phyloP scores from a whole-genome alignment of 2,888 invertebrate genomes.

The Acanthosepion lycidas region DNA sequence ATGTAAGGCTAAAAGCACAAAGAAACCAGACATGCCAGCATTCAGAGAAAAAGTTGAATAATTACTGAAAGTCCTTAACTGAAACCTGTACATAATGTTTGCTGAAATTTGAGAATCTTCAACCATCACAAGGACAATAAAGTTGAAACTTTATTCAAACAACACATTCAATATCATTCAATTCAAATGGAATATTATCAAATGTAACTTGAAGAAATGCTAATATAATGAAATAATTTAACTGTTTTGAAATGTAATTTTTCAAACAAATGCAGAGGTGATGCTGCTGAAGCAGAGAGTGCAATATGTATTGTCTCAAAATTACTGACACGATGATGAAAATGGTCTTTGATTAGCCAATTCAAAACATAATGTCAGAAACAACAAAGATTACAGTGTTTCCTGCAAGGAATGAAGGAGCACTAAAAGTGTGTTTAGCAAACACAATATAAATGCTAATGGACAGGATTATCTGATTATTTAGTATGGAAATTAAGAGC shows the following conservation, averaged over 20 bases:
- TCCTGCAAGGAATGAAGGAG: not conserved
- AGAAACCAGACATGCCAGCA: too few relatives aligned
- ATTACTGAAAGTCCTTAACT: too few relatives aligned
- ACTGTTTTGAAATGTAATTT: not conserved
- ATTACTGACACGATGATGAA: not conserved
- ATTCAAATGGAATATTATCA: too few relatives aligned
- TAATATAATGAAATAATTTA: not conserved
- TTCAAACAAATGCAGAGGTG: not conserved
- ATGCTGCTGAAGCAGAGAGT: not conserved
- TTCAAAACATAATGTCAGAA: not conserved
- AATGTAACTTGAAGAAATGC: too few relatives aligned
- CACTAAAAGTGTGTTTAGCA: slow-evolving; percentile 22
- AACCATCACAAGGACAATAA: too few relatives aligned
- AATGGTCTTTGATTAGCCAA: not conserved
- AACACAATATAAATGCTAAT: slow-evolving; percentile 33
- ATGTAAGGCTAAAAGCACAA: too few relatives aligned
- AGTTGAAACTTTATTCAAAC: too few relatives aligned
- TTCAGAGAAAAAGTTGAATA: too few relatives aligned
- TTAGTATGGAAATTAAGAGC: slow-evolving; percentile 13
- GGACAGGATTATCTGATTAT: not conserved
- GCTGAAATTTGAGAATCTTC: too few relatives aligned
- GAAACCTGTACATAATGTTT: too few relatives aligned
- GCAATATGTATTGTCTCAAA: not conserved
- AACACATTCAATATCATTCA: too few relatives aligned
- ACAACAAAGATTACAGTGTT: not conserved